Evolutionary conservation across 2,888 invertebrate species (phyloP), one percentile per base, ranked within the genome.

Genomic region (Tenthredo mesomela): DNA sequence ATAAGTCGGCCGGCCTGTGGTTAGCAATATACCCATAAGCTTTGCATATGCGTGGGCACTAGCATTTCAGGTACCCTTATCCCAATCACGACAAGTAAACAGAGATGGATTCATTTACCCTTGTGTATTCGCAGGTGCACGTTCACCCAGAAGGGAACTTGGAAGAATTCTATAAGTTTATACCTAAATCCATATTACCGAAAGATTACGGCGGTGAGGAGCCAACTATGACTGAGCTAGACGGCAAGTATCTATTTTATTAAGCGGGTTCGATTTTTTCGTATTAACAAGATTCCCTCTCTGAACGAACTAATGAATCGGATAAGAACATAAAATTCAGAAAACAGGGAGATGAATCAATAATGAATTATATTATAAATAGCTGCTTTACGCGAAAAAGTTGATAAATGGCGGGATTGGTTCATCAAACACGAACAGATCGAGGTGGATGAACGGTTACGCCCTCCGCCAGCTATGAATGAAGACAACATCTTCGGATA

Each of bases 191-290:
- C 40, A 93, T 95, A 37, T 91, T 96, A 25, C 96, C 96, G 0
- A 92, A 93, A 29, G 96, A 96, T 87, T 96, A 95, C 93, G 95
- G 95, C 2, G 96, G 96, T 0, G 92, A 94, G n/a, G 94, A 94
- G 67, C 94, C 94, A 25, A 93, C 93, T 75, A 90, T 95, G 21
- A 93, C 94, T 15, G 89, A 92, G 25, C 89, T 95, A 3, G 90
- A 93, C 86, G 94, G 93, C 84, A 94, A 94, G 84, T 95, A 95
- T 50, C 43, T 33, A 33, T 50, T 75, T 25, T 25, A 75, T 40
- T 15, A 15, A 47, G 12, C 47, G 4, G 47, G 15, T 47, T 47
- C 47, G 4, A 47, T 47, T 47, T 47, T 47, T 47, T 10, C 4
- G 3, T 15, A 15, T 15, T 18, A n/a, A 5, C 9, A 50, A 50